These are phyloP conservation scores for Bellardia pandia DNA, from an alignment of 2,888 invertebrate genomes.

Conservation along the genomic window DNA sequence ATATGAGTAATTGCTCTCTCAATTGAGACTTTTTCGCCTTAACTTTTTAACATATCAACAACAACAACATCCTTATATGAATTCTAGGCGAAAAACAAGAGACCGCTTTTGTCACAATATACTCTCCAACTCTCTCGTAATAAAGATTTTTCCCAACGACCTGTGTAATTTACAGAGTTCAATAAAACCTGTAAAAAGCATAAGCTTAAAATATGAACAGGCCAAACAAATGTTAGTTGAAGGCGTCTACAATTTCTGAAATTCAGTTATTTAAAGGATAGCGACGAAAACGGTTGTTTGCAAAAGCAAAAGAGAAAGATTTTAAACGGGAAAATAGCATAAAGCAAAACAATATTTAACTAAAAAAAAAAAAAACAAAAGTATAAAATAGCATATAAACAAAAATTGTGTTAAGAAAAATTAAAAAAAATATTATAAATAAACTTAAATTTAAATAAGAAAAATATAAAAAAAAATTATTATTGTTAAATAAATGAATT, in stretches of 20 bases:
- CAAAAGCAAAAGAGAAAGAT: conserved; percentile 10
- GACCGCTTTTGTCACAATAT: conserved; percentile 40
- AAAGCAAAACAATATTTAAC: conserved; percentile 24
- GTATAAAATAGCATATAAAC: not conserved
- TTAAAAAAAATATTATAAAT: not conserved
- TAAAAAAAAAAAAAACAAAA: not conserved
- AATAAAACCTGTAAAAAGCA: conserved; percentile 60
- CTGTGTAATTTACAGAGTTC: conserved; percentile 64
- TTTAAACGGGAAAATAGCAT: not conserved
- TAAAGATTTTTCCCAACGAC: conserved; percentile 1
- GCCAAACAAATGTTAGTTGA: conserved; percentile 1
- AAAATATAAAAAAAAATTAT: not conserved
- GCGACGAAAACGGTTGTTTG: conserved; percentile 68
- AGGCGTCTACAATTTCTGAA: conserved; percentile 6
- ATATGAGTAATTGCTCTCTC: not conserved
- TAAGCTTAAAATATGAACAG: conserved; percentile 6
- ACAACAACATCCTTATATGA: conserved; percentile 35
- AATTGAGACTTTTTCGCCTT: conserved; percentile 42
- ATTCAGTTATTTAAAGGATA: conserved; percentile 63
- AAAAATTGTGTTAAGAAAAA: conserved; percentile 1
- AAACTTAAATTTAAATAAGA: conserved; percentile 8
- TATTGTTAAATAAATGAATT: not conserved
- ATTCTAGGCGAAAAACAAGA: not conserved
- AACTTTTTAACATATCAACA: not conserved
- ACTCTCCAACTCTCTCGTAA: not conserved